These are phyloP conservation scores for Habrosyne pyritoides DNA, from an alignment of 2,888 invertebrate genomes.

Conservation along the genomic window DNA sequence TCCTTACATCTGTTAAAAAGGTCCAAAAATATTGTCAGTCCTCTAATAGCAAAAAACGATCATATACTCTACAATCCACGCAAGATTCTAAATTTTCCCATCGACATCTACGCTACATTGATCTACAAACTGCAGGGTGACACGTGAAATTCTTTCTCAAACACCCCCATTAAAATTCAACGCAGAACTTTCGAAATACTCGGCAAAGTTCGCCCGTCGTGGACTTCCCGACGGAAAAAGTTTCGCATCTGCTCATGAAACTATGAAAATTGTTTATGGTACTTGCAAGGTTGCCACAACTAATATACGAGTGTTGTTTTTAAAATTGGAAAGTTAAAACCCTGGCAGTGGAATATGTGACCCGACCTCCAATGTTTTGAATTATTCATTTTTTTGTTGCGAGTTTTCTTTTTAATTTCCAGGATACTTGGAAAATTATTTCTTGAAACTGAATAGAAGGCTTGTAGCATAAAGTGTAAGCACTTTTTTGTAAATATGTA, in stretches of 20 bases:
- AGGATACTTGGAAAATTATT: no score
- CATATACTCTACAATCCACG: neutral
- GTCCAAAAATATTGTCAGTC: neutral
- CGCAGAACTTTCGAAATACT: slow-evolving; percentile 32
- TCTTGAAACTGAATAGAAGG: no score
- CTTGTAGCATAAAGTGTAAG: no score
- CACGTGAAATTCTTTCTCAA: slow-evolving; percentile 18
- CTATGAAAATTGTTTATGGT: slow-evolving; percentile 45
- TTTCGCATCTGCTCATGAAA: slow-evolving; percentile 42
- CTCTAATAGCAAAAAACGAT: neutral
- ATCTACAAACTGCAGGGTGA: slow-evolving; percentile 15
- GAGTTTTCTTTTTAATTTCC: neutral
- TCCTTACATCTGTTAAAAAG: no score
- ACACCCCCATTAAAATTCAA: slow-evolving; percentile 36
- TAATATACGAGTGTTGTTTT: slow-evolving; percentile 5
- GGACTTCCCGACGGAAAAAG: slow-evolving; percentile 25
- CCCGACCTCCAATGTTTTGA: neutral
- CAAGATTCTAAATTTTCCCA: neutral
- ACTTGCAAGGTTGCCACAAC: slow-evolving; percentile 14
- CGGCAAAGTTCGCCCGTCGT: slow-evolving; percentile 16
- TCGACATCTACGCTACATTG: slow-evolving; percentile 4
- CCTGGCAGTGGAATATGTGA: neutral
- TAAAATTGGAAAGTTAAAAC: slow-evolving; percentile 1
- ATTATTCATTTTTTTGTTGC: neutral
- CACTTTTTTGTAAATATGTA: no score